phyloP scores from a whole-genome alignment of 1,140 invertebrate species.

The Sitophilus oryzae region DNA sequence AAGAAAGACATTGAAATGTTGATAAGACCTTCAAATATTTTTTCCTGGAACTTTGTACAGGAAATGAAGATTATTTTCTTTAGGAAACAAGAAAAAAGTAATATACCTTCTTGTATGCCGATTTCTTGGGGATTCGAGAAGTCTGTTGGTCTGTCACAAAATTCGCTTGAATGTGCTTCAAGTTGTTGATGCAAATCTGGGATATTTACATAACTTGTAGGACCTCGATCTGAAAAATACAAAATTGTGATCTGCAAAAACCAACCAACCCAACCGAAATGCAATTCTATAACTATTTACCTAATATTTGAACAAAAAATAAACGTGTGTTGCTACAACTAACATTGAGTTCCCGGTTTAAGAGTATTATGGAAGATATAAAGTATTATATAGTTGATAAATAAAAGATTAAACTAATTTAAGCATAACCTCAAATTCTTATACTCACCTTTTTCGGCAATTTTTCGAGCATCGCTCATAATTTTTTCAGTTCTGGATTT shows the following conservation, averaged over 20 bases:
- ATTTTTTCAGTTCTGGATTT: conserved; percentile 3
- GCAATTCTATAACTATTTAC: not conserved
- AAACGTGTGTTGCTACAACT: not conserved
- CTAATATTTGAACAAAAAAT: conserved; percentile 2
- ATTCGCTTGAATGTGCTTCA: not conserved
- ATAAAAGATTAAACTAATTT: not conserved
- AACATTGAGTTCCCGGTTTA: conserved; percentile 2
- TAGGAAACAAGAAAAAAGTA: not conserved
- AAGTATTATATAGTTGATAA: not conserved
- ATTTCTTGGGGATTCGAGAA: conserved; percentile 2
- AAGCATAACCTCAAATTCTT: conserved; percentile 4
- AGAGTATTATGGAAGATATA: not conserved
- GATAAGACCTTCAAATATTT: conserved; percentile 3
- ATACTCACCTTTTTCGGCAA: conserved; percentile 3
- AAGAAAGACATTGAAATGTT: conserved; percentile 3
- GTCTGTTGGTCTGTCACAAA: not conserved
- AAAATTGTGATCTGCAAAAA: conserved; percentile 2
- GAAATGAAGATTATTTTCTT: too few relatives aligned
- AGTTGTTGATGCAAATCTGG: conserved; percentile 1
- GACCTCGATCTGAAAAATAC: not conserved
- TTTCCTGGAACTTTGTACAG: not conserved
- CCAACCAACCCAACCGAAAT: conserved; percentile 4
- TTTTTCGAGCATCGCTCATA: conserved; percentile 3
- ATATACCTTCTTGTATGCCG: conserved; percentile 2
- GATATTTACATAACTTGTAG: conserved; percentile 2